A percentile compares a stretch with the other conserved stretches of the same genome.
These are phyloP conservation scores for Anas platyrhynchos DNA, from an alignment of 2,113 vertebrate species.

Conservation along the genomic window DNA sequence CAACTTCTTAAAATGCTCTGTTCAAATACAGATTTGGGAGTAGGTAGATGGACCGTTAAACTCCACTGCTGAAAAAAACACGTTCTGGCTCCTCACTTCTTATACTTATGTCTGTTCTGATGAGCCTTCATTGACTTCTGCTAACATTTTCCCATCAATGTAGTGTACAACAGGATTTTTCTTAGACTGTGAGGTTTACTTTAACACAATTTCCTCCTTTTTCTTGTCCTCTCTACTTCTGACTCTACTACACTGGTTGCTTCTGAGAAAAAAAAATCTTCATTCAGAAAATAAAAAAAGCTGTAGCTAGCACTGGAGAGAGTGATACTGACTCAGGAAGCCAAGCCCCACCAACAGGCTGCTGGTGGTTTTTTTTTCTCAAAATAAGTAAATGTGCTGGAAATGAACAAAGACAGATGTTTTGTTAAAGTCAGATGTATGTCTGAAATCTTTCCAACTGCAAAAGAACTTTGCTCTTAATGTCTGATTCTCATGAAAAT, in stretches of 20 bases:
- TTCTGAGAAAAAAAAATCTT: not conserved
- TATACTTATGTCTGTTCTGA: not conserved
- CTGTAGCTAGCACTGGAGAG: not conserved
- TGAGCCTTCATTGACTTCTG: not conserved
- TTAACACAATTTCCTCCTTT: not conserved
- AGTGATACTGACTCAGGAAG: not conserved
- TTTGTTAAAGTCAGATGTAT: not conserved
- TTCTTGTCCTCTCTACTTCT: not conserved
- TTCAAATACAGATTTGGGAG: not conserved
- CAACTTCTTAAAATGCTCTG: not conserved
- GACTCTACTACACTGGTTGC: not conserved
- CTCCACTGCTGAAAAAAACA: not conserved
- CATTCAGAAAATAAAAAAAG: not conserved
- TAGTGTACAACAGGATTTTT: not conserved
- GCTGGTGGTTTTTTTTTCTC: slow-evolving; percentile 9
- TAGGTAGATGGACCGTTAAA: not conserved
- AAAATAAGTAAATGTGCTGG: slow-evolving; percentile 11
- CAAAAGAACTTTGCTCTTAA: slow-evolving; percentile 24
- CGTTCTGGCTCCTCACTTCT: not conserved
- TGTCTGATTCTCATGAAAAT: not conserved
- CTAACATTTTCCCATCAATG: not conserved
- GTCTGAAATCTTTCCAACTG: slow-evolving; percentile 12
- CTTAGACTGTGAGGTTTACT: not conserved
- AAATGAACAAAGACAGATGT: not conserved
- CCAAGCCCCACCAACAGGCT: not conserved